These are phyloP conservation scores for Gymnobelideus leadbeateri DNA, from an alignment of 2,113 vertebrate species.

Conservation along the genomic window DNA sequence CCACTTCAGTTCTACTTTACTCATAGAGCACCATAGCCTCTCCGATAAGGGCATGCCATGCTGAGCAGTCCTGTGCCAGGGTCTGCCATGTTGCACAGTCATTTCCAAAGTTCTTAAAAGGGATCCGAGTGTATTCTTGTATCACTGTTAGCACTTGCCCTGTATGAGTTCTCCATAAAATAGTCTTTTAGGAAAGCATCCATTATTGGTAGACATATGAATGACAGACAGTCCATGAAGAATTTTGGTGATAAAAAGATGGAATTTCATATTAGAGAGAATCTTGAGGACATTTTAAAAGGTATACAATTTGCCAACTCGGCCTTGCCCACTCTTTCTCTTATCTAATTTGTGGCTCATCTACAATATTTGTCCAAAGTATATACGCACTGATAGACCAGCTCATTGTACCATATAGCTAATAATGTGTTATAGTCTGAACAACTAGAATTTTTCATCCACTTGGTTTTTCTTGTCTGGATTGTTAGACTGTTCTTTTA, in stretches of 20 bases:
- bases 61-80: too few relatives aligned
- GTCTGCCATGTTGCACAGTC: too few relatives aligned
- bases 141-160: too few relatives aligned
- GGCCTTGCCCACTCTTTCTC: not conserved
- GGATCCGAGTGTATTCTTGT: too few relatives aligned
- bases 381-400: not conserved
- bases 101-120: too few relatives aligned
- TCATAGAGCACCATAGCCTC: too few relatives aligned
- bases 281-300: not conserved
- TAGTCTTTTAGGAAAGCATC: too few relatives aligned
- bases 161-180: too few relatives aligned
- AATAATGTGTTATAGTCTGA: not conserved
- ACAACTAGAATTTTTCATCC: not conserved
- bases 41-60: too few relatives aligned
- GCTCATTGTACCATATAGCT: not conserved
- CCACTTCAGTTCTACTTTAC: too few relatives aligned
- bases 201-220: not conserved
- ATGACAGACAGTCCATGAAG: not conserved
- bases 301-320: not conserved
- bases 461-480: not conserved
- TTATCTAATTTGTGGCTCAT: not conserved
- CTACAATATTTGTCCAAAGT: not conserved
- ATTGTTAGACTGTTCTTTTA: not conserved
- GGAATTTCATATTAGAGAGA: not conserved
- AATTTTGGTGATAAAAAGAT: not conserved